phyloP scores from a whole-genome alignment of 2,888 invertebrate species.

The Rhamnusium bicolor region DNA sequence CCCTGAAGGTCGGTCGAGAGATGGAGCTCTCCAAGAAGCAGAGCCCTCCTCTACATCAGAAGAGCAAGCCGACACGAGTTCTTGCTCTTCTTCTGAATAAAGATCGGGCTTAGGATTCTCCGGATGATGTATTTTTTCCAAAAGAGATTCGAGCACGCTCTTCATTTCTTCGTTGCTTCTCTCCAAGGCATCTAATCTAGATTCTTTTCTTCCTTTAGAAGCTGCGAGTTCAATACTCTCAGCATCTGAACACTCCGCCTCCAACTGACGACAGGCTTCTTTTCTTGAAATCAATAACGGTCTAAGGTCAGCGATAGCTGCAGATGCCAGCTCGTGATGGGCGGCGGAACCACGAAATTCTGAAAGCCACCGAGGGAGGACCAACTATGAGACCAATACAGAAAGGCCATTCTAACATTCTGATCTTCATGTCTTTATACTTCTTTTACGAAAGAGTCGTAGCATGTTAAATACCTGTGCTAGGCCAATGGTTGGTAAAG shows the following conservation, averaged over 20 bases:
- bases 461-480: not conserved
- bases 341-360: not conserved
- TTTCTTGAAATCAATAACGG: constrained; percentile 26
- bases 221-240: not conserved
- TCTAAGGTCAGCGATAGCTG: constrained; percentile 1
- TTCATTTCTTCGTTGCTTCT: not conserved
- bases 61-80: not conserved
- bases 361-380: not conserved
- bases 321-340: not conserved
- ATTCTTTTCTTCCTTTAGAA: not conserved
- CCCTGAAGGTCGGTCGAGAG: not conserved
- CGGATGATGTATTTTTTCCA: not conserved
- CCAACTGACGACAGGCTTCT: constrained; percentile 15
- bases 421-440: not conserved
- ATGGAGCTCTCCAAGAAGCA: not conserved
- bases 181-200: constrained; percentile 4
- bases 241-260: no score
- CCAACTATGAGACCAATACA: constrained; percentile 16
- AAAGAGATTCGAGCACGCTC: constrained; percentile 4
- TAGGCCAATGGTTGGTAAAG: not conserved
- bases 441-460: not conserved
- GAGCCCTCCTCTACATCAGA: not conserved
- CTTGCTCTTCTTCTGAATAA: not conserved
- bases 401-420: constrained; percentile 22
- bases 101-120: not conserved